Evolutionary conservation across 1,140 invertebrate genomes (phyloP).

Genomic region (Mya arenaria): DNA sequence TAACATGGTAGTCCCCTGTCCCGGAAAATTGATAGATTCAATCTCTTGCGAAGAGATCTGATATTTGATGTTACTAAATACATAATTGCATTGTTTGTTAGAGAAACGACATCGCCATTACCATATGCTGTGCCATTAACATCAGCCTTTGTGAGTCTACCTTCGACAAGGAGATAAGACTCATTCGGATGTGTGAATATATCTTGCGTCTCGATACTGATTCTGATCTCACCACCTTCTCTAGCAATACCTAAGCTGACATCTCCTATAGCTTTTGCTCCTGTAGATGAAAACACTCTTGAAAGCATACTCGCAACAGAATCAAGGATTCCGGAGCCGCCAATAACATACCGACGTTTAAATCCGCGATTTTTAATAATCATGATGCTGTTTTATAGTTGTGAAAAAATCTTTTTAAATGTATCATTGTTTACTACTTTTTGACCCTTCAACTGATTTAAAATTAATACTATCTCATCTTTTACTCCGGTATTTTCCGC

Average conservation of each 20-base stretch:
- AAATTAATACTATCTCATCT: neutral
- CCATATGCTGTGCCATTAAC: neutral
- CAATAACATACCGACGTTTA: neutral
- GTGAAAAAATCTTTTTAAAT: neutral
- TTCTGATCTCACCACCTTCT: neutral
- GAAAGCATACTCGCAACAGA: neutral
- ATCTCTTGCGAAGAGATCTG: neutral
- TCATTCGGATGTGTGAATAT: neutral
- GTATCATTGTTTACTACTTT: neutral
- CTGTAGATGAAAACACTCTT: neutral
- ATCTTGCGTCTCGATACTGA: neutral
- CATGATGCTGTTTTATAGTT: neutral
- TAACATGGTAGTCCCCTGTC: slow-evolving; percentile 8
- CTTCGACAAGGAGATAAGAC: neutral
- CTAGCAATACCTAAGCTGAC: neutral
- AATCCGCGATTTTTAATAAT: neutral
- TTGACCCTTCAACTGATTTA: neutral
- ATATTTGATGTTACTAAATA: neutral
- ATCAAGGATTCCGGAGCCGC: neutral
- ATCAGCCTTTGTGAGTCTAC: neutral
- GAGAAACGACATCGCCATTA: neutral
- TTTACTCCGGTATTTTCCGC: neutral
- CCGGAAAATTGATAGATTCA: neutral
- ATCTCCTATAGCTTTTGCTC: neutral
- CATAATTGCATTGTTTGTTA: slow-evolving; percentile 5